Percentiles rank a stretch among this genome's conserved stretches.
Evolutionary conservation across 2,888 invertebrate species (phyloP).

Genomic region (Dynastes maya): DNA sequence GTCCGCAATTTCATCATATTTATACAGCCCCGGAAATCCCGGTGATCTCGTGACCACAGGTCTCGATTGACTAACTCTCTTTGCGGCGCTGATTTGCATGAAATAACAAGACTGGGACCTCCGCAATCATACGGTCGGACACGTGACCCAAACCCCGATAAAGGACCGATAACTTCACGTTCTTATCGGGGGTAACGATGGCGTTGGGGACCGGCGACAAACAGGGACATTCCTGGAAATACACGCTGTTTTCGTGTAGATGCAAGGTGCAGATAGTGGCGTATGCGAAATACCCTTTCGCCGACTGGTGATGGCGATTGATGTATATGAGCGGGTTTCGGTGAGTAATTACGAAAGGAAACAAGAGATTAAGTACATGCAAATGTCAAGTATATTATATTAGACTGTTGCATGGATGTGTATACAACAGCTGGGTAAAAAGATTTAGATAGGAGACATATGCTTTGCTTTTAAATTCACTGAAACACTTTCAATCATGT

Average conservation of each 20-base stretch:
- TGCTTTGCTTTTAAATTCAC: too few relatives aligned
- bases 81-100: slow-evolving; percentile 64
- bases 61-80: slow-evolving; percentile 58
- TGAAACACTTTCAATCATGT: too few relatives aligned
- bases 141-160: slow-evolving; percentile 63
- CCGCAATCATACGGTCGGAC: slow-evolving; percentile 61
- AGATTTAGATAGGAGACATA: neutral
- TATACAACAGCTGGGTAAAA: too few relatives aligned
- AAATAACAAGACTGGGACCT: slow-evolving; percentile 62
- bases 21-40: slow-evolving; percentile 41
- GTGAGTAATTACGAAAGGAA: slow-evolving; percentile 19
- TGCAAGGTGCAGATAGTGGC: slow-evolving; percentile 57
- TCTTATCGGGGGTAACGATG: slow-evolving; percentile 40
- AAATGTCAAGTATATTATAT: slow-evolving; percentile 4
- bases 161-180: slow-evolving; percentile 59
- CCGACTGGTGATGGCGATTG: neutral
- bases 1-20: slow-evolving; percentile 40
- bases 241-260: slow-evolving; percentile 58
- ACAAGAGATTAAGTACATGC: neutral
- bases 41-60: slow-evolving; percentile 58
- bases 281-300: slow-evolving; percentile 55
- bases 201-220: neutral
- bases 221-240: slow-evolving; percentile 59
- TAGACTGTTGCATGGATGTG: too few relatives aligned
- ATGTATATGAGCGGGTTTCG: slow-evolving; percentile 2